These are phyloP conservation scores for Penaeus monodon DNA, from an alignment of 2,888 invertebrate genomes.

Conservation along the genomic window DNA sequence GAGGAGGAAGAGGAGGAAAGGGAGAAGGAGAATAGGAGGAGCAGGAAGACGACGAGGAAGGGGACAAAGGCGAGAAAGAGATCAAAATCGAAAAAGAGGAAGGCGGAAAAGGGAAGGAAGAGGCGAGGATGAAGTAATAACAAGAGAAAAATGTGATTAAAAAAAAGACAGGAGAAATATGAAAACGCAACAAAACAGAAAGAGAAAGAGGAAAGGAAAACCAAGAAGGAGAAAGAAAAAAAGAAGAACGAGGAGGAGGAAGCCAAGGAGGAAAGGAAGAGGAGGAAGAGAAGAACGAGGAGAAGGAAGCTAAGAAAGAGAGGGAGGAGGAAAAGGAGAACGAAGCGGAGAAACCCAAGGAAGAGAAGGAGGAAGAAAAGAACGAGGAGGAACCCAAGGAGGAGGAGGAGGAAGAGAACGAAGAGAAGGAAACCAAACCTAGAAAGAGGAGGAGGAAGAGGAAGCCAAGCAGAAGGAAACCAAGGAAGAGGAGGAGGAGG, in stretches of 20 bases:
- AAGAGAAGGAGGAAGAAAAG: neutral
- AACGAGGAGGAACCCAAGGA: neutral
- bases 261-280: neutral
- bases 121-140: no score
- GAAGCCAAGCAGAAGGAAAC: neutral
- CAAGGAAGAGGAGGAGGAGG: neutral
- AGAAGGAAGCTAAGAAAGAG: neutral
- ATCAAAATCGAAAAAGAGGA: no score
- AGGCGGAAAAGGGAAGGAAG: no score
- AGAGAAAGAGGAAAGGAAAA: neutral
- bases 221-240: neutral
- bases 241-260: no score
- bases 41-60: no score
- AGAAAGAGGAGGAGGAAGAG: neutral
- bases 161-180: no score
- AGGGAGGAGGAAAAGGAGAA: neutral
- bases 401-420: neutral
- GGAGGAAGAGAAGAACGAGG: neutral
- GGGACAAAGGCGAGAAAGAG: no score
- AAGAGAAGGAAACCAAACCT: neutral
- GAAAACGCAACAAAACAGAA: no score
- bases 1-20: no score
- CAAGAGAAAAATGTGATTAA: no score
- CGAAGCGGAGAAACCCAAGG: neutral
- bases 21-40: no score